Conservation (phyloP, 2,888 invertebrate genomes). For the Homarus gammarus region DNA sequence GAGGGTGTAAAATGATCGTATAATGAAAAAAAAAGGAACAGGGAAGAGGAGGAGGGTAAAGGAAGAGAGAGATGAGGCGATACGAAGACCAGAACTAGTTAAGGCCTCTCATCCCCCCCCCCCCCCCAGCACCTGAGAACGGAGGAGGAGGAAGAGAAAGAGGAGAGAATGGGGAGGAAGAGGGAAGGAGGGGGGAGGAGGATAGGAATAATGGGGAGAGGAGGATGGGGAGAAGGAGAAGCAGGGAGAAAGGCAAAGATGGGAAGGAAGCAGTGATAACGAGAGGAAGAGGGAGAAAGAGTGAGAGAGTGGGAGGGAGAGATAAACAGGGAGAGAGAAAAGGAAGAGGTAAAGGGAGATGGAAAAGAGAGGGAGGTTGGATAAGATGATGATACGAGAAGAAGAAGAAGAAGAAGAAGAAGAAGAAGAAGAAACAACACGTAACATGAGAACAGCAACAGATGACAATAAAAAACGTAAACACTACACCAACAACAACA, state of each 20-base stretch:
- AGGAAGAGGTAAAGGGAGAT: not conserved
- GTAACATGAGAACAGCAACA: not conserved
- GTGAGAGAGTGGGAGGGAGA: slow-evolving; percentile 9
- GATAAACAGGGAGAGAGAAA: no score
- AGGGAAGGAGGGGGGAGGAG: not conserved
- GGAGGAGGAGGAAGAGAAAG: slow-evolving; percentile 4
- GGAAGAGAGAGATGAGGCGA: not conserved
- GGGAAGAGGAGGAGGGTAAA: no score
- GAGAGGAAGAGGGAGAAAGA: not conserved
- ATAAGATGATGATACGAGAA: not conserved
- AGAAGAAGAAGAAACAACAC: not conserved
- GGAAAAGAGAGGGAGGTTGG: not conserved
- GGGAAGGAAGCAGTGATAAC: not conserved
- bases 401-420: not conserved
- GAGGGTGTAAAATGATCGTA: no score
- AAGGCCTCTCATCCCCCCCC: no score
- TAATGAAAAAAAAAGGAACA: no score
- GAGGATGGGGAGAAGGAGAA: not conserved
- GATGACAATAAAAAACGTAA: no score
- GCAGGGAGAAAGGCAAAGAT: not conserved
- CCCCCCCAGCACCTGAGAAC: no score
- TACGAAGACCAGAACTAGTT: no score
- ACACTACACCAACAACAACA: no score
- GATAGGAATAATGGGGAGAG: not conserved
- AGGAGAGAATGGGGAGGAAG: not conserved